Evolutionary conservation across 2,797 vertebrate genomes (phyloP), one percentile per base, ranked within the genome.

Genomic region (Rhinichthys osculus): DNA sequence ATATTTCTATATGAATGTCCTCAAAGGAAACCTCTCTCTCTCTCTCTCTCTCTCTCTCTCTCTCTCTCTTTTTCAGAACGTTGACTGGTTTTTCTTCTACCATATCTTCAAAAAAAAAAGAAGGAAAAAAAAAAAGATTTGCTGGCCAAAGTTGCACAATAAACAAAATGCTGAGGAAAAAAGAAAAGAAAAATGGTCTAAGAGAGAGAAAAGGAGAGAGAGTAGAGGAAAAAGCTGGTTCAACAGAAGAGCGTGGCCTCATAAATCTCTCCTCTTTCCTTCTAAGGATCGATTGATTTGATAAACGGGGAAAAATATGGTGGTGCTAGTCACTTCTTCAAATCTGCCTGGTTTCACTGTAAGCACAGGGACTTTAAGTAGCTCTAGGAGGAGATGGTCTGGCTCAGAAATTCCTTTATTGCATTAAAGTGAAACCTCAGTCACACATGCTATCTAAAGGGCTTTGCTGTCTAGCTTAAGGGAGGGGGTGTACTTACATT

Each of bases 251-350:
- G 30, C 44, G 19, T 11, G 23, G 70, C 42, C 72, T 81, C 70
- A 81, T 84, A 78, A 84, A 83, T 83, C 67, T 81, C 83, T 50
- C 59, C 74, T 40, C 52, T 62, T 80, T 77, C 73, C 59, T 64
- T 84, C 42, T 16, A 14, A 35, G 78, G 79, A 87, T 88, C 87
- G 30, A 88, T 88, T 78, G 80, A 85, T 87, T 84, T 87, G 88
- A 90, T 89, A 88, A 88, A 88, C 30, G 33, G 70, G 74, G 38
- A 62, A 80, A 89, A 88, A 84, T 74, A 66, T 74, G 78, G 30
- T 72, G 27, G n/a, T 38, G 77, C 67, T 35, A 81, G 77, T 71
- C 38, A 67, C 67, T 85, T 84, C 78, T 66, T 79, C 77, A 73
- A 79, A 84, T 87, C 81, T 78, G 82, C 69, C 77, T 27, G 72